Conservation (phyloP, 1,140 invertebrate genomes). For the Dreissena polymorpha region DNA sequence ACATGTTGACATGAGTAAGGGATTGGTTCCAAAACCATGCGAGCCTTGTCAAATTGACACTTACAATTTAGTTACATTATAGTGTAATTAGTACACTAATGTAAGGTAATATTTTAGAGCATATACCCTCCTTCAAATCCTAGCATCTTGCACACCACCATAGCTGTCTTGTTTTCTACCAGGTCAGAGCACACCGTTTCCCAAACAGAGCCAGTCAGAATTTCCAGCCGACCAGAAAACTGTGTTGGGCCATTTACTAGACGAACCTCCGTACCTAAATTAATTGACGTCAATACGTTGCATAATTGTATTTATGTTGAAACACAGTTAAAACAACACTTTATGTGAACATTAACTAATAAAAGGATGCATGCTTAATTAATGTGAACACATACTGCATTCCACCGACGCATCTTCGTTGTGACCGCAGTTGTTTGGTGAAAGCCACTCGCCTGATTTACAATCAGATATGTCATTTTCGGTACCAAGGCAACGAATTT, state of each 20-base stretch:
- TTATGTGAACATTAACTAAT: not conserved
- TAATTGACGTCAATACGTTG: too few relatives aligned
- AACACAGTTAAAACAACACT: not conserved
- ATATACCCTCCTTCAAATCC: constrained; percentile 23
- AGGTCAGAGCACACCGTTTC: not conserved
- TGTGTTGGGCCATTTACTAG: constrained; percentile 1
- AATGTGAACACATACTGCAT: constrained; percentile 17
- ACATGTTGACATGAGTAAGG: not conserved
- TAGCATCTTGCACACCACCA: constrained; percentile 29
- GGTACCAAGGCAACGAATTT: constrained; percentile 2
- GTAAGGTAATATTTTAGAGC: not conserved
- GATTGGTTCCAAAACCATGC: not conserved
- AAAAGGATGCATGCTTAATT: not conserved
- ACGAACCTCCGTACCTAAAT: constrained; percentile 21
- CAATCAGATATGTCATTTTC: constrained; percentile 28
- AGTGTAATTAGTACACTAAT: not conserved
- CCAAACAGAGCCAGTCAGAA: not conserved
- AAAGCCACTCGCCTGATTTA: constrained; percentile 8
- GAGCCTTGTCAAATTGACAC: not conserved
- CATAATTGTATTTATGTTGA: too few relatives aligned
- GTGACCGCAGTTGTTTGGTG: constrained; percentile 11
- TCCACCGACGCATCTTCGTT: constrained; percentile 24
- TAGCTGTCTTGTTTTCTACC: constrained; percentile 11
- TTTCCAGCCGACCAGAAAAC: constrained; percentile 16
- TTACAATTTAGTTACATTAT: not conserved